Conservation (phyloP, 2,113 vertebrate species). For the Carassius gibelio region DNA sequence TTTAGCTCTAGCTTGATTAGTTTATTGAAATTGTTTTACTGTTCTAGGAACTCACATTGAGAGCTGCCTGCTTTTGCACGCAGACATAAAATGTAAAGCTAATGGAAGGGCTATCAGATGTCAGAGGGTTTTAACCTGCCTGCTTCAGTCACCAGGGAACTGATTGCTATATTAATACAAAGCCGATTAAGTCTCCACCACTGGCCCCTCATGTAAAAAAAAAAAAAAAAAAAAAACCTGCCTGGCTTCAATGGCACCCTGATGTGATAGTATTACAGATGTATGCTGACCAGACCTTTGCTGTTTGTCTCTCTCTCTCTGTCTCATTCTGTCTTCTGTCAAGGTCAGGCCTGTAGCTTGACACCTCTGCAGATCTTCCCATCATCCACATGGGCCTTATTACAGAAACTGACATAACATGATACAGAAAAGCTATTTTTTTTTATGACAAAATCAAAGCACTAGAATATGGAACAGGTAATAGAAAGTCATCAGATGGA, state of each 20-base stretch:
- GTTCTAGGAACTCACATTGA: background rate
- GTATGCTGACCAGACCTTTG: background rate
- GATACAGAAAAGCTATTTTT: background rate
- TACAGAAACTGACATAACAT: background rate
- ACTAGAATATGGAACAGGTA: background rate
- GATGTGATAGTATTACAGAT: constrained; percentile 33
- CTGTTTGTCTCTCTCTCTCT: background rate
- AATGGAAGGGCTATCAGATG: background rate
- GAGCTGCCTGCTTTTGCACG: background rate
- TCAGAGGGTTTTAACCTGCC: constrained; percentile 5
- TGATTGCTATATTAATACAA: constrained; percentile 23
- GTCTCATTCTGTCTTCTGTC: constrained; percentile 2
- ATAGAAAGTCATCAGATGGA: background rate
- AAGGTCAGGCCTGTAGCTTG: constrained; percentile 45
- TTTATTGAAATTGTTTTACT: background rate
- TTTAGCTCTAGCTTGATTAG: background rate
- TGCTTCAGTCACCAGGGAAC: constrained; percentile 5
- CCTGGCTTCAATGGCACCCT: constrained; percentile 6
- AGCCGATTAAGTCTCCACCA: constrained; percentile 9
- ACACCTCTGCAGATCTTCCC: constrained; percentile 37
- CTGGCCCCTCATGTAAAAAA: background rate
- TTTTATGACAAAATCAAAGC: background rate
- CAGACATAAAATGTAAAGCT: background rate
- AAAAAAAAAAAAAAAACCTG: background rate
- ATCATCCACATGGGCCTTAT: constrained; percentile 13